Conservation (phyloP, 2,888 invertebrate genomes). For the Meganola albula region DNA sequence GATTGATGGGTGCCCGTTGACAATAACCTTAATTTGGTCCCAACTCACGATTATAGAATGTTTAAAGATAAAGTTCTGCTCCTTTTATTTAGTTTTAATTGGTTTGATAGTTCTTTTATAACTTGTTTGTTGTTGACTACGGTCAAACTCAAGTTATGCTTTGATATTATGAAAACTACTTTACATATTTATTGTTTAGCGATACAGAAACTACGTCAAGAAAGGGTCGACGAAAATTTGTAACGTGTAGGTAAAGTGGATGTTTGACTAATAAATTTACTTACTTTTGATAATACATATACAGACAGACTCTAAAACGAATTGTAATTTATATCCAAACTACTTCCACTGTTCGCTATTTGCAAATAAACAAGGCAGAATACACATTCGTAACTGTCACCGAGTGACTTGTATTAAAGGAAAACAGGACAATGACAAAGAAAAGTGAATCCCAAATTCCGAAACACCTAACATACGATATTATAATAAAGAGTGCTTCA, state of each 20-base stretch:
- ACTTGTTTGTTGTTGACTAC: no score
- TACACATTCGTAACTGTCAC: constrained; percentile 21
- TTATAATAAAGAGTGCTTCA: constrained; percentile 31
- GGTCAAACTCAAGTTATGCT: no score
- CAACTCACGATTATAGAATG: constrained; percentile 13
- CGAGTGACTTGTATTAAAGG: constrained; percentile 25
- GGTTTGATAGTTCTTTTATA: constrained; percentile 17
- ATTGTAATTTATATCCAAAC: no score
- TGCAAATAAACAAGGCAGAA: constrained; percentile 9
- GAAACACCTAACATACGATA: constrained; percentile 29
- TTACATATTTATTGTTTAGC: no score
- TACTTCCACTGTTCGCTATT: no score
- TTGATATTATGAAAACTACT: no score
- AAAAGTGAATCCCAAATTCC: constrained; percentile 35
- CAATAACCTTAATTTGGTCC: constrained; percentile 42
- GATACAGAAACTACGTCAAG: no score
- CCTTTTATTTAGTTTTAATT: constrained; percentile 21
- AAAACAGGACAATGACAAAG: constrained; percentile 20
- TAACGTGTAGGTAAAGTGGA: no score
- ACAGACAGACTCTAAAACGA: no score
- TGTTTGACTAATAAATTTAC: no score
- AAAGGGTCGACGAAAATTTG: no score
- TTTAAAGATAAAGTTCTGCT: constrained; percentile 36
- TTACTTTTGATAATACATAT: no score
- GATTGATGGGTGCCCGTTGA: constrained; percentile 55